Base-by-base conservation (phyloP, 2,888 invertebrate species). In the Drosophila falleni region DNA sequence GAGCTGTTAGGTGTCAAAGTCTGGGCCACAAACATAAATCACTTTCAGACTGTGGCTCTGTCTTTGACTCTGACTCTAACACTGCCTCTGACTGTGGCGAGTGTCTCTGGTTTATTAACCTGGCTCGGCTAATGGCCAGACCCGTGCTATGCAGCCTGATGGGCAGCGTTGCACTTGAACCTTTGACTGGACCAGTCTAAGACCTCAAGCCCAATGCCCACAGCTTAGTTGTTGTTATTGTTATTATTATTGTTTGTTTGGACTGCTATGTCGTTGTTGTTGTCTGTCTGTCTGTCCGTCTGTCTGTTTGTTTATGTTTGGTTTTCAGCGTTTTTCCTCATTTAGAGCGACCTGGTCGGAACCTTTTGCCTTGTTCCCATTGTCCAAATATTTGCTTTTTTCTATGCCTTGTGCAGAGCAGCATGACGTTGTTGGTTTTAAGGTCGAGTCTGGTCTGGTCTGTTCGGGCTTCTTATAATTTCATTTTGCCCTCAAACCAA, bases 321-420 rank as follows among this genome's bases (percentile, higher is more conserved):
- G 70, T 64, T 67, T 78, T 70, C 66, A 77, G 64, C 73, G 73
- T 73, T 78, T 75, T 63, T 74, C 68, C 67, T 75, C 76, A 73
- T 70, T 71, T 69, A 71, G 73, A 67, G 74, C 71, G 74, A 78
- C 60, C 77, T 58, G 61, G 64, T 47, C 53, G 66, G 69, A 70
- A 66, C 78, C 69, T 65, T 66, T 71, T 75, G 78, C 72, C 74
- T 84, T 82, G 79, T 81, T 76, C 74, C 60, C 81, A 84, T 81
- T 87, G 87, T 87, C 84, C 87, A 87, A 84, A 84, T 84, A 84
- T 87, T 86, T 86, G 49, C 70, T 71, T 75, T 78, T 72, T 49
- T 61, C 61, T 54, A 37, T 60, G 68, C 41, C 62, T 44, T 59
- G 68, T 41, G 77, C 74, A 63, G 61, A 82, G 71, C 84, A 73